Evolutionary conservation across 2,888 invertebrate genomes (phyloP).

Genomic region (Drosophila ezoana): DNA sequence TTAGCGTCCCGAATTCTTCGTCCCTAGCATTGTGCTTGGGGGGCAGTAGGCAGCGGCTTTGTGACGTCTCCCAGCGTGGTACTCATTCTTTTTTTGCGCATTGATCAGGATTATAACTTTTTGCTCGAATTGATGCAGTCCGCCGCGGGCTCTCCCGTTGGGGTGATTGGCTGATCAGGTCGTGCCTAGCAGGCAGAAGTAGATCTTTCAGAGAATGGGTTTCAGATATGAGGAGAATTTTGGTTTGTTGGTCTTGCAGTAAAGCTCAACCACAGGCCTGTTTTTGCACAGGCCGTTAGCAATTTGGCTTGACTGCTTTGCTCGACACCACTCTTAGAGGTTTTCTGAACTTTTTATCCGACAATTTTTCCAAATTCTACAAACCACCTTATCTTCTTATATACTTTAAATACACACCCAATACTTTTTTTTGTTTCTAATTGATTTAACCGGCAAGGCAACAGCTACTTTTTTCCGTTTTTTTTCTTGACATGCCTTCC

Average conservation of each 20-base stretch:
- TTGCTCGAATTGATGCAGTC: neutral
- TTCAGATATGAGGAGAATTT: neutral
- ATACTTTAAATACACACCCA: too few relatives aligned
- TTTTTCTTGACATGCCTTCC: too few relatives aligned
- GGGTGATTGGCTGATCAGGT: conserved; percentile 1
- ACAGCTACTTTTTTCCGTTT: too few relatives aligned
- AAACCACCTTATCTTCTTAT: too few relatives aligned
- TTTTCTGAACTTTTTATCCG: too few relatives aligned
- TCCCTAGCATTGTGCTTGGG: neutral
- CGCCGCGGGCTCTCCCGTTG: neutral
- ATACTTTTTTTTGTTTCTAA: too few relatives aligned
- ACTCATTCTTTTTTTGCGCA: neutral
- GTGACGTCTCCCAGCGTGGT: neutral
- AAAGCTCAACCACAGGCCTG: too few relatives aligned
- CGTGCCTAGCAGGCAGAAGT: conserved; percentile 5
- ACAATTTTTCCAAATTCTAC: too few relatives aligned
- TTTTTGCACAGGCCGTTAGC: conserved; percentile 14
- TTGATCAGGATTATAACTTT: neutral
- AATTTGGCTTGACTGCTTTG: too few relatives aligned
- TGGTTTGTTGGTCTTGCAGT: conserved; percentile 2
- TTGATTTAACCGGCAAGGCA: too few relatives aligned
- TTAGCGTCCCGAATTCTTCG: too few relatives aligned
- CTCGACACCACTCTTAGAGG: too few relatives aligned
- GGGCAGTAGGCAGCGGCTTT: conserved; percentile 2
- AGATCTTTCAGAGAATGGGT: conserved; percentile 12